Base-by-base conservation (phyloP, 2,888 invertebrate species). In the Sisyra nigra region DNA sequence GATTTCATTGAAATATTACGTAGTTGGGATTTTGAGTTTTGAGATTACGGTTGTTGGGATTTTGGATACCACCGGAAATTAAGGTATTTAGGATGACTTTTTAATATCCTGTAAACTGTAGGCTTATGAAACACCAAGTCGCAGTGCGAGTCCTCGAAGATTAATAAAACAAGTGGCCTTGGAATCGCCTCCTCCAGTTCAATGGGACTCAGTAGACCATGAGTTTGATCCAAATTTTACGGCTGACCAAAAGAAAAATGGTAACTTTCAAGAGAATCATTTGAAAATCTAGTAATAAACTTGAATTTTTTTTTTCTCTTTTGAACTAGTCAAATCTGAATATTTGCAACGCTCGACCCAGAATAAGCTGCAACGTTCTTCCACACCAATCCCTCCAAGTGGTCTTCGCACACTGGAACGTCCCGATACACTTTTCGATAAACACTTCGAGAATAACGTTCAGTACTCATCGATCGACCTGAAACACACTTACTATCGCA, bases 141-240 rank as follows among this genome's bases (percentile, higher is more conserved):
- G 73, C 44, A 71, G 71, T 3, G 66, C 71, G 40, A 80, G 79
- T 49, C 79, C 79, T 3, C 63, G 80, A 45, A 68, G 73, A 46
- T 59, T 80, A 13, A 79, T 72, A 41, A 80, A 80, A 53, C 80
- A 80, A 59, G 74, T 76, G 18, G 80, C 80, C n/a, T 58, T 80
- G 39, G 78, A 79, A 49, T 77, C 77, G 11, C 76, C 77, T 3
- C 72, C 76, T 10, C 42, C 42, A 2, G n/a, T 37, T 10, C 46
- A 37, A 2, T 37, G 37, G 37, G 37, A 37, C 18, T 37, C 37
- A 3, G 6, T 19, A 8, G 37, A 37, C 11, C 37, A 17, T 9
- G 17, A 19, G 18, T 11, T 11, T 8, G 24, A 24, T 5, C 7
- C 24, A 5, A 24, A 24, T 24, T 24, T 24, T 7, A 24, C 7